These are phyloP conservation scores for Chlamydotis undulata DNA, from an alignment of 2,113 vertebrate species.

Conservation along the genomic window DNA sequence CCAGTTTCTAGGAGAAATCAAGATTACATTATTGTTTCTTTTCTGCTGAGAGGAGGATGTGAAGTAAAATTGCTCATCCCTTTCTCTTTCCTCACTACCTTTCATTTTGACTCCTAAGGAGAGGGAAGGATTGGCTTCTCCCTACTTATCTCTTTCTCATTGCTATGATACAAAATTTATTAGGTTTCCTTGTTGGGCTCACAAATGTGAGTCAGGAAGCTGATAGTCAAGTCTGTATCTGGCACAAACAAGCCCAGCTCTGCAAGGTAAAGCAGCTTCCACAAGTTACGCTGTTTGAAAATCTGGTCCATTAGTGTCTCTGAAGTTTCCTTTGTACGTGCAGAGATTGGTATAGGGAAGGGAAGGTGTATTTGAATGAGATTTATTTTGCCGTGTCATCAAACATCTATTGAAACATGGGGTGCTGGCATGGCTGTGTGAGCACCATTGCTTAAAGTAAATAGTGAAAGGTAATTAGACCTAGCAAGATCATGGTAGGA, in stretches of 20 bases:
- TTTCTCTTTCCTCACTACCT: background rate
- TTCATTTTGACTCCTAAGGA: background rate
- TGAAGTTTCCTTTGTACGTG: background rate
- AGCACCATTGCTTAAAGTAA: background rate
- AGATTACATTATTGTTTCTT: background rate
- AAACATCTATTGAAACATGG: background rate
- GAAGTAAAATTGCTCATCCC: background rate
- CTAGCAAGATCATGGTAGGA: background rate
- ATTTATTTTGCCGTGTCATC: background rate
- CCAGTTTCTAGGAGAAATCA: background rate
- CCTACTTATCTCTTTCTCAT: background rate
- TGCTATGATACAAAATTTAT: background rate
- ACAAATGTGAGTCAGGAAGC: background rate
- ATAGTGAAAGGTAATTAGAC: background rate
- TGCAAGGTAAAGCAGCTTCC: background rate
- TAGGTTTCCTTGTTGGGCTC: background rate
- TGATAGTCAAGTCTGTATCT: background rate
- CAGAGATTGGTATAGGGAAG: background rate
- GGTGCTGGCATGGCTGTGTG: background rate
- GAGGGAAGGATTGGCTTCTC: background rate
- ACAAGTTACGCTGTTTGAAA: background rate
- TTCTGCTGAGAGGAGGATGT: background rate
- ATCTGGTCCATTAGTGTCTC: background rate
- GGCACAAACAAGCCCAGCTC: background rate
- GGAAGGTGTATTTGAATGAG: background rate